Conservation (phyloP, 2,888 invertebrate species). For the Idaea aversata region DNA sequence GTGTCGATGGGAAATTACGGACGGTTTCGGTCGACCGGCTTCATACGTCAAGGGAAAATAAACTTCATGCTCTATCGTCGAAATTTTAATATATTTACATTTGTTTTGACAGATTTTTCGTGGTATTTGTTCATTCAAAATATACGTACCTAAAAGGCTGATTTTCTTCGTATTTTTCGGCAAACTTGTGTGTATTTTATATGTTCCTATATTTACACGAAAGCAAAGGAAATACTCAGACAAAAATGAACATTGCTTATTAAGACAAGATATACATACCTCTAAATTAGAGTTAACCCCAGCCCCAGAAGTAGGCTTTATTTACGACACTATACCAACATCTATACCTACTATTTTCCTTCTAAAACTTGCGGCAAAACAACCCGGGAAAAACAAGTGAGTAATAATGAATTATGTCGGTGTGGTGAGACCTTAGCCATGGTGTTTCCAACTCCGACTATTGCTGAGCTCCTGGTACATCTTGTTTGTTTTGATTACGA, state of each 20-base stretch:
- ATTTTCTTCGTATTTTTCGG: background rate
- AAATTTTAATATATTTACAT: constrained; percentile 5
- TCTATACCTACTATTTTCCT: constrained; percentile 10
- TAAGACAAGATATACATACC: background rate
- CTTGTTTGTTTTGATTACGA: constrained; percentile 3
- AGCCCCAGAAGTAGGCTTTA: background rate
- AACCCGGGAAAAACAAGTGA: constrained; percentile 56
- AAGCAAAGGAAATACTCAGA: background rate
- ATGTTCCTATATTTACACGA: background rate
- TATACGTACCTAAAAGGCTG: background rate
- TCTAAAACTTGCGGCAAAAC: constrained; percentile 31
- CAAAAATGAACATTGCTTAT: background rate
- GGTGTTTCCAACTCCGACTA: constrained; percentile 19
- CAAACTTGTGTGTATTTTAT: background rate
- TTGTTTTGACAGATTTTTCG: constrained; percentile 8
- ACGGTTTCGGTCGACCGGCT: background rate
- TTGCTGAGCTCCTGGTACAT: background rate
- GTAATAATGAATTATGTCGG: constrained; percentile 61
- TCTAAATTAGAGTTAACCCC: background rate
- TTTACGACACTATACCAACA: background rate
- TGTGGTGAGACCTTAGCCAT: constrained; percentile 25
- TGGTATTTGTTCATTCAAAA: background rate
- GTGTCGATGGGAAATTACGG: background rate
- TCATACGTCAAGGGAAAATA: constrained; percentile 17
- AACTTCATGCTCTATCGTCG: background rate